phyloP scores from a whole-genome alignment of 2,888 invertebrate species.

The Campaea margaritaria region DNA sequence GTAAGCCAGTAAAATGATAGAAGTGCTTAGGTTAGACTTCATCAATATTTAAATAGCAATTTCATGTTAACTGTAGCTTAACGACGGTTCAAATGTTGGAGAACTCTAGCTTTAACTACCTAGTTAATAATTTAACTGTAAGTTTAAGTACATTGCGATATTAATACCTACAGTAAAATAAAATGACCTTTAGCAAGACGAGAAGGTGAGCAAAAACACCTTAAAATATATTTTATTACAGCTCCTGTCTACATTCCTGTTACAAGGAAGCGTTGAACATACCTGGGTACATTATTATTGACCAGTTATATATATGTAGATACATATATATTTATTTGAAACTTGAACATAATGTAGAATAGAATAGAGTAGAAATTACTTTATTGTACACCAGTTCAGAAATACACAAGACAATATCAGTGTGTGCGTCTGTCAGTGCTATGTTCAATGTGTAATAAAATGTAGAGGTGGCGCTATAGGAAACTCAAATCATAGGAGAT shows the following conservation, averaged over 20 bases:
- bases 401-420: too few relatives aligned
- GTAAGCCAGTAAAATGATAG: background rate
- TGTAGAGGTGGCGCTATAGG: too few relatives aligned
- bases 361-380: too few relatives aligned
- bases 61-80: background rate
- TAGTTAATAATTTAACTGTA: background rate
- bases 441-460: too few relatives aligned
- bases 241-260: constrained; percentile 17
- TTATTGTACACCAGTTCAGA: too few relatives aligned
- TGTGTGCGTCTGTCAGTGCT: too few relatives aligned
- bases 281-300: constrained; percentile 15
- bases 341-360: too few relatives aligned
- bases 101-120: too few relatives aligned
- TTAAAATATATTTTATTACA: background rate
- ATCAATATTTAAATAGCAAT: background rate
- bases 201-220: background rate
- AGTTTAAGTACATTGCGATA: background rate
- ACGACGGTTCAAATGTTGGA: too few relatives aligned
- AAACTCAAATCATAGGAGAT: too few relatives aligned
- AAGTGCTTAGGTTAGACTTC: background rate
- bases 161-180: constrained; percentile 6
- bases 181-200: constrained; percentile 6
- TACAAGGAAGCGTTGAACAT: constrained; percentile 12
- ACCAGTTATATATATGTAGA: background rate
- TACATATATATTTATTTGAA: background rate